phyloP scores from a whole-genome alignment of 1,140 invertebrate genomes.

The Archivesica marissinica region DNA sequence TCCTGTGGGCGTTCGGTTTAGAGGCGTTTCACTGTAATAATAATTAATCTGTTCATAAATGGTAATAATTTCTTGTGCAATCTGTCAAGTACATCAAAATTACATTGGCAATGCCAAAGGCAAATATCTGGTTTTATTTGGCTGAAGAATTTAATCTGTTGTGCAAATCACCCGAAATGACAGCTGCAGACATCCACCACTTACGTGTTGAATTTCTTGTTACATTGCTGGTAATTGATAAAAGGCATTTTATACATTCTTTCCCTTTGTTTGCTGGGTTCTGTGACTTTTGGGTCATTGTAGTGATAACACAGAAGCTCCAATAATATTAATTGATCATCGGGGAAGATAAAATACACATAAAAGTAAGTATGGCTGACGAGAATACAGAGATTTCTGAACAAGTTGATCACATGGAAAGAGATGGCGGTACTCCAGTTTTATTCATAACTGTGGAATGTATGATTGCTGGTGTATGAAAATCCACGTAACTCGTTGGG shows the following conservation, averaged over 20 bases:
- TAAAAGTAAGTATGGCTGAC: background rate
- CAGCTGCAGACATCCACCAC: background rate
- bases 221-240: background rate
- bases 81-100: conserved; percentile 10
- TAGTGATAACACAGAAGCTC: background rate
- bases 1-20: background rate
- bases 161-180: background rate
- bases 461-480: background rate
- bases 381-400: background rate
- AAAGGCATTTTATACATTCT: conserved; percentile 20
- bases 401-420: background rate
- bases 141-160: conserved; percentile 3
- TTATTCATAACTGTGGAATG: conserved; percentile 4
- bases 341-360: background rate
- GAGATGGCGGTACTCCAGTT: background rate
- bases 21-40: background rate
- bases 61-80: background rate
- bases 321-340: too few relatives aligned
- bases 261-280: background rate
- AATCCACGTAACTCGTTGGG: conserved; percentile 14
- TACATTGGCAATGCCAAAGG: background rate
- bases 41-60: background rate
- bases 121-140: background rate
- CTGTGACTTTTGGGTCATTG: background rate
- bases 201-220: conserved; percentile 3